Evolutionary conservation across 92 coral and sea anemone genomes (phyloP), one percentile per base, ranked within the genome.

Genomic region (Palythoa caribaeorum): DNA sequence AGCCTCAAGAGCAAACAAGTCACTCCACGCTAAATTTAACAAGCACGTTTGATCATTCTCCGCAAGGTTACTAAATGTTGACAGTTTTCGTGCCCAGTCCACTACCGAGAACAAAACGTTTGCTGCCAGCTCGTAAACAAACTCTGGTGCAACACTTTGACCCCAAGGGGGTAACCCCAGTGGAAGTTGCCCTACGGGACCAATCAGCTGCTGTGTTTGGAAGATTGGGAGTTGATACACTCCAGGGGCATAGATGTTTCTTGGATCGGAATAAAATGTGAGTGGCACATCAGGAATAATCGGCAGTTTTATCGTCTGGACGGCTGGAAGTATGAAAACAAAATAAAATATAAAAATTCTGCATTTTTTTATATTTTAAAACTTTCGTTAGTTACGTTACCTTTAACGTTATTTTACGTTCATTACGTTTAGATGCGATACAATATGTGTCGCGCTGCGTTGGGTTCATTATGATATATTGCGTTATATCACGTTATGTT

Each of bases 31-130:
- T 90, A 95, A 90, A 44, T 88, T 91, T 47, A 95, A 84, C 72
- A 95, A 89, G 20, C 92, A 91, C 12, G 90, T 93, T 79, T 93
- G 93, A 77, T 95, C 98, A 65, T 87, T 93, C 70, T 95, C 98
- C 37, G 88, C 85, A 68, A 95, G 77, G 63, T 90, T 92, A 80
- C 88, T 91, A 62, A 93, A 95, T 2, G 96, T 90, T 10, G 98
- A 90, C 7, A 95, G 92, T 78, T 95, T 95, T 73, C 94, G 87
- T 13, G 98, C 98, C 98, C 98, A 95, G 90, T 95, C 98, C 89
- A 95, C 96, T 68, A 95, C 93, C 2, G 98, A 91, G 94, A 95
- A 95, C 35, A 95, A 91, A 14, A 93, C 98, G 75, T 95, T 94
- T 6, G 98, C 98, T 0, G 98, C 98, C 50, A 95, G 88, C 85